Evolutionary conservation across 2,797 vertebrate genomes (phyloP).

Genomic region (Podarcis siculus): DNA sequence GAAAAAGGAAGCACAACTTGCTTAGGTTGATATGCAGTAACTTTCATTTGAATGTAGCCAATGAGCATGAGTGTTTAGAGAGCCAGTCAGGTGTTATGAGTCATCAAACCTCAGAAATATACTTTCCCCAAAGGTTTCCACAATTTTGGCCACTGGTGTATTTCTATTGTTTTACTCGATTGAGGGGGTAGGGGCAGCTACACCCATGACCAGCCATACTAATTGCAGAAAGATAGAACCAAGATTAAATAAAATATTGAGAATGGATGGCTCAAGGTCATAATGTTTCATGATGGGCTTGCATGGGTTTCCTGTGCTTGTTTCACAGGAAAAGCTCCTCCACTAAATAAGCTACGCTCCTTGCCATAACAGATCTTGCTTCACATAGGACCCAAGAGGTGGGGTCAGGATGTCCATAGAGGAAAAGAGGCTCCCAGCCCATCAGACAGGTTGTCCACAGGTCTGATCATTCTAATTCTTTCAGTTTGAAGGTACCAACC

Average conservation of each 20-base stretch:
- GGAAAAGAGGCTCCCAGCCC: background rate
- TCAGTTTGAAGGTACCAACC: background rate
- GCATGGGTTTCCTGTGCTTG: background rate
- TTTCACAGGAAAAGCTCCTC: background rate
- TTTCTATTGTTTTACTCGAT: too few relatives aligned
- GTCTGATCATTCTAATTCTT: background rate
- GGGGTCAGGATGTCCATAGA: too few relatives aligned
- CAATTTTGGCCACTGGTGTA: too few relatives aligned
- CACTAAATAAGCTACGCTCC: background rate
- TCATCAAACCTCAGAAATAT: too few relatives aligned
- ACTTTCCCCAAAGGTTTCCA: too few relatives aligned
- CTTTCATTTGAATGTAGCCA: too few relatives aligned
- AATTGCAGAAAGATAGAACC: background rate
- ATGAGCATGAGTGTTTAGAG: too few relatives aligned
- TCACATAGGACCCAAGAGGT: too few relatives aligned
- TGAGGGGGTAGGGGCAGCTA: too few relatives aligned
- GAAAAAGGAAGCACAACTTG: too few relatives aligned
- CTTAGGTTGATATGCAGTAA: too few relatives aligned
- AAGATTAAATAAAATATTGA: background rate
- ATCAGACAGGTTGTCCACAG: background rate
- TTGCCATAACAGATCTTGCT: background rate
- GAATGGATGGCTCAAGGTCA: background rate
- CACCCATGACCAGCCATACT: background rate
- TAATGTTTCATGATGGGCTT: background rate
- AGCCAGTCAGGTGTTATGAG: too few relatives aligned